A percentile compares a stretch with the other conserved stretches of the same genome.
Evolutionary conservation across 2,113 vertebrate genomes (phyloP).

Genomic region (Callocephalon fimbriatum): DNA sequence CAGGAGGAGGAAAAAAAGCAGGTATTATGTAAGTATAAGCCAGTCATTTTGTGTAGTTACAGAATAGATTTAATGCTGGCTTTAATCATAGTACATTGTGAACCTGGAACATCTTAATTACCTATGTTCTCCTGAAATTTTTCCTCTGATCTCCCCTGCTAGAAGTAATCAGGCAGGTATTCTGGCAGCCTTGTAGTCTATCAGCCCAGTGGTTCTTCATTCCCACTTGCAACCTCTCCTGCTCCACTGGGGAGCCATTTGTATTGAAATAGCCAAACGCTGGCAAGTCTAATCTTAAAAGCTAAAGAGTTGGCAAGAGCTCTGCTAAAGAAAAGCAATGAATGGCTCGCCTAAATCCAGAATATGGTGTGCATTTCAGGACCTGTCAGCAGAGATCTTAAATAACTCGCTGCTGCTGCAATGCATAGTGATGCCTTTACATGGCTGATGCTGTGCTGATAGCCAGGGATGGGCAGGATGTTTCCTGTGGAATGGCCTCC

Average conservation of each 20-base stretch:
- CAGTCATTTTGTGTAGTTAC: neutral
- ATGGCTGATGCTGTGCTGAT: neutral
- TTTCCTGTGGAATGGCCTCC: neutral
- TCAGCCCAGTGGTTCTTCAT: neutral
- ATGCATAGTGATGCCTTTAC: neutral
- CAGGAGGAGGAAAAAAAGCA: neutral
- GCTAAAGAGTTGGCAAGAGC: neutral
- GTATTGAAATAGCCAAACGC: neutral
- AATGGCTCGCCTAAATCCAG: neutral
- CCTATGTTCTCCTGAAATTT: neutral
- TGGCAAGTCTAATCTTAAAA: neutral
- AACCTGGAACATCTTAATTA: neutral
- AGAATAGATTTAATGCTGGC: neutral
- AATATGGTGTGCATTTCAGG: neutral
- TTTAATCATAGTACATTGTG: neutral
- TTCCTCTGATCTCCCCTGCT: neutral
- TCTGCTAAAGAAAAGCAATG: neutral
- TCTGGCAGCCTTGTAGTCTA: neutral
- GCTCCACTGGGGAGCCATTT: accelerated
- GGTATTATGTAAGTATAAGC: neutral
- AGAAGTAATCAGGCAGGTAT: neutral
- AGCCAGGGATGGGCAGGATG: neutral
- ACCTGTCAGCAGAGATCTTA: neutral
- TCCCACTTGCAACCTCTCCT: neutral
- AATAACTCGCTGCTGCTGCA: neutral